phyloP scores from a whole-genome alignment of 2,797 vertebrate genomes.

The Propithecus deckenii region DNA sequence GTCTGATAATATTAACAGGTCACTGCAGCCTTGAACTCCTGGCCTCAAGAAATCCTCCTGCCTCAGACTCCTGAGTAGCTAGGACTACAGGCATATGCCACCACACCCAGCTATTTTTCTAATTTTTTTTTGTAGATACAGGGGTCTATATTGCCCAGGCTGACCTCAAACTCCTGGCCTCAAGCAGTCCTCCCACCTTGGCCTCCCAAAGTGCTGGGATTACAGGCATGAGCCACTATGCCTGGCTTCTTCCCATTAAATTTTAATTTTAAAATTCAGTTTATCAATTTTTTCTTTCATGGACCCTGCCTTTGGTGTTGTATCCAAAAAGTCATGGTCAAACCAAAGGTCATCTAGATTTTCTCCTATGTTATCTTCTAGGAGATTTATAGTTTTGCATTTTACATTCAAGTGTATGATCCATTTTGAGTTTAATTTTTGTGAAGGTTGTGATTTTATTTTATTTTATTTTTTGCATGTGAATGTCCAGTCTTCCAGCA shows the following conservation, averaged over 20 bases:
- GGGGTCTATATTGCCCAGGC: not conserved
- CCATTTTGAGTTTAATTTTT: slow-evolving; percentile 16
- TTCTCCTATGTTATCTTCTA: not conserved
- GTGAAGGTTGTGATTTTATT: not conserved
- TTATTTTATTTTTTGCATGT: not conserved
- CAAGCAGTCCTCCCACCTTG: not conserved
- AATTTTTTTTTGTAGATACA: not conserved
- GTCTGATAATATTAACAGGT: not conserved
- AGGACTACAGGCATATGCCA: not conserved
- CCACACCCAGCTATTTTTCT: not conserved
- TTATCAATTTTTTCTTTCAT: not conserved
- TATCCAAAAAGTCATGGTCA: not conserved
- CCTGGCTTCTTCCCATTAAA: not conserved
- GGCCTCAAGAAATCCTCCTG: not conserved
- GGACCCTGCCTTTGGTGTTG: not conserved
- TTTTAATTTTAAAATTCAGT: not conserved
- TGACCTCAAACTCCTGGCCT: not conserved
- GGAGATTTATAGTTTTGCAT: not conserved
- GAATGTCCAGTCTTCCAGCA: not conserved
- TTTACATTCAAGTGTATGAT: not conserved
- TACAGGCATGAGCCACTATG: not conserved
- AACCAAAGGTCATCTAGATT: not conserved
- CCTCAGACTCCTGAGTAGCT: not conserved
- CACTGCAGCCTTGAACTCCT: not conserved
- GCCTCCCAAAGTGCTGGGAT: not conserved